phyloP scores from a whole-genome alignment of 2,888 invertebrate genomes.

The Ceratothoa steindachneri region DNA sequence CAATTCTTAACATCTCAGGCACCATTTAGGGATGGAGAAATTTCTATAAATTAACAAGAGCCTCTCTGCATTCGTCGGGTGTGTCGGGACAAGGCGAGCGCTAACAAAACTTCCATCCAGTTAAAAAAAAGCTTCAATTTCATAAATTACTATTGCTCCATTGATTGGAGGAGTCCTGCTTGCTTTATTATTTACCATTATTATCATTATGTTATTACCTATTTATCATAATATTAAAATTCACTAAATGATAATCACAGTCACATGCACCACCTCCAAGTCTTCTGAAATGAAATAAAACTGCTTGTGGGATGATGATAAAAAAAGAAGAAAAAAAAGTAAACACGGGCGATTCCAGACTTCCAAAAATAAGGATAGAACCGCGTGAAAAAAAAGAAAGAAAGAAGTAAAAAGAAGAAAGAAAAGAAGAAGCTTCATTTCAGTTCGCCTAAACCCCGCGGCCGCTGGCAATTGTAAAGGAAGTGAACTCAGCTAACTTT shows the following conservation, averaged over 20 bases:
- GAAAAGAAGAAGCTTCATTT: too few species aligned
- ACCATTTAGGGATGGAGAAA: conserved; percentile 3
- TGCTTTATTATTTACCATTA: neutral
- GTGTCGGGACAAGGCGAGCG: neutral
- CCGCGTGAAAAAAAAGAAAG: too few species aligned
- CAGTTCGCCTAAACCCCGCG: too few species aligned
- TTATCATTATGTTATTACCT: neutral
- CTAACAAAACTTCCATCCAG: neutral
- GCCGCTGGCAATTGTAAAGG: neutral
- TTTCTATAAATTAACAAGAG: neutral
- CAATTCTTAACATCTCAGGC: neutral
- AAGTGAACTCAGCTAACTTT: neutral
- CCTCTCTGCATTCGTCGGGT: neutral
- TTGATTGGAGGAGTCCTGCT: neutral
- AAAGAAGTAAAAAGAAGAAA: too few species aligned
- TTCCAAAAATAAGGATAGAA: too few species aligned
- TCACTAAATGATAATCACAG: conserved; percentile 15
- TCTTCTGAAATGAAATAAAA: too few species aligned
- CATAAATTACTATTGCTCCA: neutral
- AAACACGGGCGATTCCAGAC: too few species aligned
- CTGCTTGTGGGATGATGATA: too few species aligned
- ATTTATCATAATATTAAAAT: neutral
- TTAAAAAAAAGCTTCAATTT: neutral
- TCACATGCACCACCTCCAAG: neutral
- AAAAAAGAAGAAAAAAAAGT: too few species aligned